Evolutionary conservation across 37 sponge, comb jelly and placozoan species (phyloP).

Genomic region (Oopsacas minuta): DNA sequence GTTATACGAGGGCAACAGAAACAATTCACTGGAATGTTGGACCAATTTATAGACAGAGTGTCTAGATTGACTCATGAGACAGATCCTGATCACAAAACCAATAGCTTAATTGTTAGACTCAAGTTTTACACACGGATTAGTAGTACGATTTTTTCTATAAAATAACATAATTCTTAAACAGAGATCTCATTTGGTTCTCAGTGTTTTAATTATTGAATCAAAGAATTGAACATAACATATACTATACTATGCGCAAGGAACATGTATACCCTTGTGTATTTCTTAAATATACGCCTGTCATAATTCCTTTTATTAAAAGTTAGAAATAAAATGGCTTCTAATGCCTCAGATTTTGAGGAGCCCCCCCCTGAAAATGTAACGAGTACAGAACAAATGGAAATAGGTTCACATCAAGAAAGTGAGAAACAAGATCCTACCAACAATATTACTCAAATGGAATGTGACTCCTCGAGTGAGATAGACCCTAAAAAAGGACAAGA

Average conservation of each 20-base stretch:
- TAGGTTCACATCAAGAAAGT: no score
- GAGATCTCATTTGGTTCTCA: no score
- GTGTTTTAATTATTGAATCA: no score
- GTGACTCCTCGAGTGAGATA: neutral
- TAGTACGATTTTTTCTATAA: no score
- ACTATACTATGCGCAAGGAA: no score
- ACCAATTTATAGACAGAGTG: neutral
- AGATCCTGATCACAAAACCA: neutral
- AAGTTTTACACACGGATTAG: neutral
- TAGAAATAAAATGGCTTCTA: neutral
- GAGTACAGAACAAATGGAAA: neutral
- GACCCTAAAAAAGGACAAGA: conserved; percentile 36
- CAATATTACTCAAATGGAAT: neutral
- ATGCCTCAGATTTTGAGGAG: neutral
- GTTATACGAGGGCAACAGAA: neutral
- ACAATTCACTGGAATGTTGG: neutral
- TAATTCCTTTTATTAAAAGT: no score
- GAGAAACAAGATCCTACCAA: no score
- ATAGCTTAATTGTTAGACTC: neutral
- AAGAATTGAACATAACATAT: no score
- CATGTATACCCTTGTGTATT: no score
- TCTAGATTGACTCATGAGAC: neutral
- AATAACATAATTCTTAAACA: no score
- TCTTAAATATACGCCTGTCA: no score
- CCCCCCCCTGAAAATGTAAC: neutral